Conservation (phyloP, 2,888 invertebrate genomes). For the Marronus borbonicus region DNA sequence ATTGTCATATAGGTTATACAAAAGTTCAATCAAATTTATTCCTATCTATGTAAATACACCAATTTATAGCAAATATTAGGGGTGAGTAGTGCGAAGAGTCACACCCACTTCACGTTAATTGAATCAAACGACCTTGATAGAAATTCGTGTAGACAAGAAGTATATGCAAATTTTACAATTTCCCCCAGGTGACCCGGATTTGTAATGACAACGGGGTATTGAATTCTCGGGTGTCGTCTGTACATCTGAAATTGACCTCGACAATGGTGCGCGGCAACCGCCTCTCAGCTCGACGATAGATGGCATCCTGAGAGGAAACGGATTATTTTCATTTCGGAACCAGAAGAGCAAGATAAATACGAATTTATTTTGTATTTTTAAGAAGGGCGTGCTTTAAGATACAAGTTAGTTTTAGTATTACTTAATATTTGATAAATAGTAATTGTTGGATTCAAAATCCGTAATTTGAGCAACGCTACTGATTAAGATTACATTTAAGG, state of each 20-base stretch:
- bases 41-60: too few species aligned
- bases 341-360: too few species aligned
- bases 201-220: constrained; percentile 46
- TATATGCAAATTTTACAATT: constrained; percentile 42
- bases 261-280: constrained; percentile 34
- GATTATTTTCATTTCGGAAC: neutral
- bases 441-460: too few species aligned
- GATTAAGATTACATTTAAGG: too few species aligned
- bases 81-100: neutral
- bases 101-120: neutral
- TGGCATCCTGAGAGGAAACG: neutral
- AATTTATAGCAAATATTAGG: constrained; percentile 6
- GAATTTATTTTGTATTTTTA: too few species aligned
- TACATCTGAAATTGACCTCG: constrained; percentile 47
- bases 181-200: constrained; percentile 41
- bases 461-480: too few species aligned
- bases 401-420: too few species aligned
- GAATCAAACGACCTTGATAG: constrained; percentile 36
- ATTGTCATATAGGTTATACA: too few species aligned
- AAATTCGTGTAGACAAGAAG: constrained; percentile 45
- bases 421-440: too few species aligned
- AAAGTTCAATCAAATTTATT: too few species aligned
- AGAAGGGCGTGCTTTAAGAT: too few species aligned
- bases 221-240: constrained; percentile 41
- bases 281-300: neutral